Conservation (phyloP, 2,888 invertebrate genomes). For the Melolontha melolontha region DNA sequence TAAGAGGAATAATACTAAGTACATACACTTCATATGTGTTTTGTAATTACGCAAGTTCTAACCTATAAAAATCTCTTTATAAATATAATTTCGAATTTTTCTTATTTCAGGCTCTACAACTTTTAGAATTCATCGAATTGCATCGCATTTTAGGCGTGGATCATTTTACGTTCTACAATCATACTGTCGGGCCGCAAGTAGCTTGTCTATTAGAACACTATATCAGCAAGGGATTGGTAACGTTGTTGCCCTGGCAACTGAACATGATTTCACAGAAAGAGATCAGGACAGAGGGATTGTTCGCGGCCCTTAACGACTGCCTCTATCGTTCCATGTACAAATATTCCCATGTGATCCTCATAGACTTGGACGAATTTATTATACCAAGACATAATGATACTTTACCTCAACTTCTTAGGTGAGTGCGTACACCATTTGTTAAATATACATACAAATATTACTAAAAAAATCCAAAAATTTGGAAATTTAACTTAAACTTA, state of each 20-base stretch:
- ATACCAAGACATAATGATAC: constrained; percentile 84
- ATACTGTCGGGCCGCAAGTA: constrained; percentile 84
- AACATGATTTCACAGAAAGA: constrained; percentile 90
- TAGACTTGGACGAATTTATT: constrained; percentile 91
- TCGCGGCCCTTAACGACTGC: constrained; percentile 94
- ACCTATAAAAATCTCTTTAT: neutral
- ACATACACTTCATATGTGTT: too few relatives aligned
- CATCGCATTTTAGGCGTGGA: constrained; percentile 85
- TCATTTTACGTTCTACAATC: constrained; percentile 93
- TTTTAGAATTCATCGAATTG: constrained; percentile 91
- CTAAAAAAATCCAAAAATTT: too few relatives aligned
- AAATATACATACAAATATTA: neutral
- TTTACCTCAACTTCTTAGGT: constrained; percentile 79
- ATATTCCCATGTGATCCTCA: constrained; percentile 84
- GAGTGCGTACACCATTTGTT: constrained; percentile 52
- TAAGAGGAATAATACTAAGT: too few relatives aligned
- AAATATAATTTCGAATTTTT: neutral
- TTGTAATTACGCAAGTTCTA: too few relatives aligned
- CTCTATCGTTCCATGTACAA: constrained; percentile 89
- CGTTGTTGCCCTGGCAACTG: constrained; percentile 85
- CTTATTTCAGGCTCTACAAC: constrained; percentile 74
- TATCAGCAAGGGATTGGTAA: constrained; percentile 72
- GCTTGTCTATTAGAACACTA: constrained; percentile 75
- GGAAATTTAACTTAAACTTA: too few relatives aligned
- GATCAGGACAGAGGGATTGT: constrained; percentile 91